Evolutionary conservation across 2,888 invertebrate species (phyloP).

Genomic region (Doris montereyensis): DNA sequence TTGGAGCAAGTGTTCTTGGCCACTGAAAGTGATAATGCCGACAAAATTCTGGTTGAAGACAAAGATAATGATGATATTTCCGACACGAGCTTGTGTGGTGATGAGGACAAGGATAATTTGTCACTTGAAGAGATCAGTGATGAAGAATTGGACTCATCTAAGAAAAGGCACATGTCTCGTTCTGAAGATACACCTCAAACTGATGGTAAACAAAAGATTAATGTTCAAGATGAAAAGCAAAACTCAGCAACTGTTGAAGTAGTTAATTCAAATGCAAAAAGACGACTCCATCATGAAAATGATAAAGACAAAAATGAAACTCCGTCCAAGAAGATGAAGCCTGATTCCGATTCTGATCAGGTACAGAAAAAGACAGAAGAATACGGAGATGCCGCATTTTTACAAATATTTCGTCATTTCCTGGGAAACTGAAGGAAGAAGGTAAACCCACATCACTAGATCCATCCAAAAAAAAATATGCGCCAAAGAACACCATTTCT

Average conservation of each 20-base stretch:
- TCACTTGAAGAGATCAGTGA: slow-evolving; percentile 43
- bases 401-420: too few relatives aligned
- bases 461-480: too few relatives aligned
- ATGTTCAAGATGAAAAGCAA: not conserved
- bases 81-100: slow-evolving; percentile 36
- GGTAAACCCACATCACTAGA: too few relatives aligned
- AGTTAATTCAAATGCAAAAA: not conserved
- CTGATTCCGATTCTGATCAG: too few relatives aligned
- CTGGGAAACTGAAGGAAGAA: too few relatives aligned
- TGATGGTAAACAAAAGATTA: not conserved
- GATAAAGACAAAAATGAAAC: too few relatives aligned
- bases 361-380: too few relatives aligned
- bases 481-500: too few relatives aligned
- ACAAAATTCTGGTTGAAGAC: slow-evolving; percentile 34
- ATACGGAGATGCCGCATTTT: too few relatives aligned
- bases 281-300: too few relatives aligned
- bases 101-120: slow-evolving; percentile 32
- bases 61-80: slow-evolving; percentile 42
- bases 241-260: not conserved
- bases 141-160: slow-evolving; percentile 39
- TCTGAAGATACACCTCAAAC: not conserved
- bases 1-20: slow-evolving; percentile 39
- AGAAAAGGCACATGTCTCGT: not conserved
- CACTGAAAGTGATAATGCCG: slow-evolving; percentile 39
- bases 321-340: too few relatives aligned